These are phyloP conservation scores for Halcyon leucocephala DNA, from an alignment of 2,797 vertebrate genomes.

Conservation along the genomic window DNA sequence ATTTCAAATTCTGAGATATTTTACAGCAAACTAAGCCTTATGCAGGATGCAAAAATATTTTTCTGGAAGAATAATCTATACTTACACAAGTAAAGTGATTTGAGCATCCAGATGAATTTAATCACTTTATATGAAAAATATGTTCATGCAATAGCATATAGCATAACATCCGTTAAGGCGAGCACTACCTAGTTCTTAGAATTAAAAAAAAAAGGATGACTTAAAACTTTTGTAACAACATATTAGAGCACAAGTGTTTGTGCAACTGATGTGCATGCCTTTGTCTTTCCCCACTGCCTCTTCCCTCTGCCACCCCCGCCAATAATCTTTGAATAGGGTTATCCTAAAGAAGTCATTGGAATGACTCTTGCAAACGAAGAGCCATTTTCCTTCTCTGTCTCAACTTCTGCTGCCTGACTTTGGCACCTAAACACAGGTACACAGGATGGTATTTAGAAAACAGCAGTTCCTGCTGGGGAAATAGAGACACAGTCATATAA, in stretches of 20 bases:
- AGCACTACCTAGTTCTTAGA: neutral
- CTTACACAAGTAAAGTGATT: neutral
- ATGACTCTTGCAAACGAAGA: neutral
- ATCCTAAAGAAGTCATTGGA: neutral
- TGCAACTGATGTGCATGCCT: neutral
- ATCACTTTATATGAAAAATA: neutral
- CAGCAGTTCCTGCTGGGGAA: rapidly evolving
- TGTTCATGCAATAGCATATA: neutral
- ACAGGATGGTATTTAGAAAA: neutral
- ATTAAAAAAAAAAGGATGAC: neutral
- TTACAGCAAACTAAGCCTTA: neutral
- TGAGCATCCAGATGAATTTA: neutral
- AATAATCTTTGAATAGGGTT: neutral
- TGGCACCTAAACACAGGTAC: neutral
- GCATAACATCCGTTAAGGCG: rapidly evolving
- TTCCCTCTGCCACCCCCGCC: rapidly evolving
- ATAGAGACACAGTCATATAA: neutral
- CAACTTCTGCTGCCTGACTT: neutral
- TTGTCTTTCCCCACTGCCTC: too few species aligned
- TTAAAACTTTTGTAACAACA: neutral
- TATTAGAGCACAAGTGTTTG: neutral
- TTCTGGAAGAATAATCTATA: neutral
- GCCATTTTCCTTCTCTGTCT: neutral
- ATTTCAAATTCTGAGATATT: neutral
- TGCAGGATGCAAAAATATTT: neutral